Percentiles rank a stretch among this genome's conserved stretches.
Evolutionary conservation across 2,888 invertebrate genomes (phyloP).

Genomic region (Endomychus coccineus): DNA sequence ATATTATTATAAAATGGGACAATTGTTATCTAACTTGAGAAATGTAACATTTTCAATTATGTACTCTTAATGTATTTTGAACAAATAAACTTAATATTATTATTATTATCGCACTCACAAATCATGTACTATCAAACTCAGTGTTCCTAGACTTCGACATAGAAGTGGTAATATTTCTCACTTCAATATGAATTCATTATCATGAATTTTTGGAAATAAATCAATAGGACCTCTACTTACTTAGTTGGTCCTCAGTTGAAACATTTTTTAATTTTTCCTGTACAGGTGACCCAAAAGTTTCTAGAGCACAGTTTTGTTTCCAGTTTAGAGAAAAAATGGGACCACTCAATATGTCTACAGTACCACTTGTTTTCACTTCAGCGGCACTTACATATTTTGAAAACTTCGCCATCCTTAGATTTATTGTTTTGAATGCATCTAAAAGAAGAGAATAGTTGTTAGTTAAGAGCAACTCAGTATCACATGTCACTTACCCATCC

Average conservation of each 20-base stretch:
- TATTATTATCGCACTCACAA: too few species aligned
- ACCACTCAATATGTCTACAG: constrained; percentile 59
- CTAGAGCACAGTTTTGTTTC: constrained; percentile 46
- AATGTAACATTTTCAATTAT: too few species aligned
- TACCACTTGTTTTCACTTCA: constrained; percentile 63
- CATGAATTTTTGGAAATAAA: neutral
- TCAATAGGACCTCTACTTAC: constrained; percentile 1
- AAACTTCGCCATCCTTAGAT: constrained; percentile 37
- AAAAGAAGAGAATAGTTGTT: too few species aligned
- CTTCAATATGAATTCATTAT: too few species aligned
- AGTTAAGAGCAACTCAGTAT: too few species aligned
- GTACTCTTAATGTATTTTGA: too few species aligned
- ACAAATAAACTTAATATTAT: too few species aligned
- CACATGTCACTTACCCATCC: constrained; percentile 66
- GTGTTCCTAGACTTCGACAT: too few species aligned
- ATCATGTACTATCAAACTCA: too few species aligned
- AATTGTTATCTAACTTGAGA: too few species aligned
- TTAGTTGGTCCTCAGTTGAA: constrained; percentile 18
- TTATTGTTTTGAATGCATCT: constrained; percentile 41
- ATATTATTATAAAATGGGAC: too few species aligned
- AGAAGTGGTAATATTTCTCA: too few species aligned
- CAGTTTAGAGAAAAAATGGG: constrained; percentile 50
- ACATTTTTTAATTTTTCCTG: constrained; percentile 41
- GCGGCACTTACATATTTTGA: constrained; percentile 66
- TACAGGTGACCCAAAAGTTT: constrained; percentile 45